Evolutionary conservation across 2,888 invertebrate genomes (phyloP), one percentile per base, ranked within the genome.

Genomic region (Hoplodrina ambigua): DNA sequence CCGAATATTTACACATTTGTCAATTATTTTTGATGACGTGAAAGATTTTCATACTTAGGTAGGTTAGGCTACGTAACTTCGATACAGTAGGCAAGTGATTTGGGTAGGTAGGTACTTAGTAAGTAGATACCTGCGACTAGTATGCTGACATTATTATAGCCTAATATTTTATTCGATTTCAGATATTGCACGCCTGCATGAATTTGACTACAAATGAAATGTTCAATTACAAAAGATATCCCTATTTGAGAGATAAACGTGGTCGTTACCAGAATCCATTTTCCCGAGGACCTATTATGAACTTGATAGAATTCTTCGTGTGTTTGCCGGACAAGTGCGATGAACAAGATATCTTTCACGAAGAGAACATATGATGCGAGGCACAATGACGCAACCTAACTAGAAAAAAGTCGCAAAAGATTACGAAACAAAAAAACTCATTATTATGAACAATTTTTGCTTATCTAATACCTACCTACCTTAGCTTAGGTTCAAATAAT

Each of bases 201-300:
- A 99, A 99, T 94, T 94, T 99, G 72, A 99, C 99, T 10, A 99
- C 99, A 57, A 99, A 99, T 91, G 99, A 99, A 94, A 98, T 98
- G 98, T 98, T 99, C 90, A 99, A 99, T 94, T 98, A 98, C 91
- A 98, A 98, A 90, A 96, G 99, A 63, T 99, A 99, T 91, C 98
- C 98, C 0, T 99, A 99, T 91, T 92, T 99, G 77, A 96, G 98
- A 66, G 99, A 99, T 91, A 98, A 98, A 88, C 97, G 98, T 72
- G 99, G 99, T 3, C 97, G 98, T 77, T 99, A 98, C 91, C 97
- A 98, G 89, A 99, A 99, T 94, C 99, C 99, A 0, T 99, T 98
- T 90, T 98, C 98, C n/a, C 96, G 98, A 74, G 99, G 99, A 0
- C 97, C 98, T 0, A 96, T 98, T 64, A 96, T 98, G 88, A 99